Percentiles rank a stretch among this genome's conserved stretches.
Conservation (phyloP, 2,797 vertebrate species). For the Hyperoplus immaculatus region DNA sequence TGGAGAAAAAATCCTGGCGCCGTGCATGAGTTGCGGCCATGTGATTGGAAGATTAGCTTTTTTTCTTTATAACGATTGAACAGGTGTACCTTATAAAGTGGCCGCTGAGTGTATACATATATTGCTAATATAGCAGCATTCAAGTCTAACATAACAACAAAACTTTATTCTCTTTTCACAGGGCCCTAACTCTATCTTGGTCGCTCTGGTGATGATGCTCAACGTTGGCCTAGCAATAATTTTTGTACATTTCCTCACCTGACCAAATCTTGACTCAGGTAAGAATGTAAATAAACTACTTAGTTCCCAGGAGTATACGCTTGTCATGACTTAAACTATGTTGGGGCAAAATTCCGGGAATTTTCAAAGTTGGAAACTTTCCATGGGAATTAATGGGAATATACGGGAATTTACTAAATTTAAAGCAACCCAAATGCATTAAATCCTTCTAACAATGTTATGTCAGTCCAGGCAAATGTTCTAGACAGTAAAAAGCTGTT, state of each 20-base stretch:
- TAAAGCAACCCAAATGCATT: no score
- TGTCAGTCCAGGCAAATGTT: no score
- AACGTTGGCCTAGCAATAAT: conserved; percentile 98
- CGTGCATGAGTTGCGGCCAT: no score
- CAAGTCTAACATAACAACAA: neutral
- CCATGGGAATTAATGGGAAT: no score
- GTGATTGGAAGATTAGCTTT: no score
- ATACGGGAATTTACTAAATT: no score
- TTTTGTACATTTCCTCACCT: conserved; percentile 99
- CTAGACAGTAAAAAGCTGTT: no score
- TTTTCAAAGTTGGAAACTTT: no score
- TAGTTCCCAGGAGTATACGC: neutral
- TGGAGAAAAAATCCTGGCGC: no score
- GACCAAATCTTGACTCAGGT: conserved; percentile 92
- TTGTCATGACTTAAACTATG: neutral
- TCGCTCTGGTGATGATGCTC: conserved; percentile 96
- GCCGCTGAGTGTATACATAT: neutral
- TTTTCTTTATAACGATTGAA: no score
- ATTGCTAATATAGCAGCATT: neutral
- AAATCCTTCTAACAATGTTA: no score
- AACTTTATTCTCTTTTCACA: conserved; percentile 74
- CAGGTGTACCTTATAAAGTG: no score
- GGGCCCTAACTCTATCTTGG: conserved; percentile 96
- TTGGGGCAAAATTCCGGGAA: neutral
- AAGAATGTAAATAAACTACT: conserved; percentile 68